Base-by-base conservation (phyloP, 23 tunicate species). In the Halocynthia aurantium region DNA sequence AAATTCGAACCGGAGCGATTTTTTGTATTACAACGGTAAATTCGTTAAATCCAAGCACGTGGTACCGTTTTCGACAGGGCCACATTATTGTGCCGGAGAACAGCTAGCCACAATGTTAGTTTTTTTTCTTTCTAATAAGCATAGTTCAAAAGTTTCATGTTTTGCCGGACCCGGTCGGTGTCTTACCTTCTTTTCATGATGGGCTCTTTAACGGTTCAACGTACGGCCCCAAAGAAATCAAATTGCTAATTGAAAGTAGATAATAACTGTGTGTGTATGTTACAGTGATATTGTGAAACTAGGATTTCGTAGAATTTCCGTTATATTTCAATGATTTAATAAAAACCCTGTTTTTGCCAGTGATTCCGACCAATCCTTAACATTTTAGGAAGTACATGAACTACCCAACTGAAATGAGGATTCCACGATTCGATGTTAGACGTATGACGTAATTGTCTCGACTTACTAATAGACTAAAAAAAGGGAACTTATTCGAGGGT, bases 341-440 rank as follows among this genome's bases (percentile, higher is more conserved):
- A n/a, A n/a, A n/a, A n/a, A n/a, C n/a, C n/a, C n/a, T n/a, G n/a
- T n/a, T n/a, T n/a, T n/a, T n/a, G n/a, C n/a, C n/a, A n/a, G n/a
- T n/a, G n/a, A n/a, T n/a, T n/a, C n/a, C n/a, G n/a, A n/a, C n/a
- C n/a, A n/a, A n/a, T n/a, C n/a, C n/a, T n/a, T n/a, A n/a, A n/a
- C n/a, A n/a, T n/a, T n/a, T n/a, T n/a, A n/a, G n/a, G n/a, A n/a
- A n/a, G n/a, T n/a, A n/a, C n/a, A n/a, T n/a, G n/a, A n/a, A n/a
- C n/a, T n/a, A n/a, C n/a, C n/a, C n/a, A n/a, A n/a, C n/a, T n/a
- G n/a, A n/a, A n/a, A n/a, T n/a, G n/a, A n/a, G n/a, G n/a, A n/a
- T n/a, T n/a, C n/a, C n/a, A n/a, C n/a, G n/a, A n/a, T n/a, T 87
- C 93, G 8, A 58, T 76, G 10, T 87, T 87, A 77, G 60, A 9